phyloP scores from a whole-genome alignment of 2,888 invertebrate genomes.

The Heliothis peltigera region DNA sequence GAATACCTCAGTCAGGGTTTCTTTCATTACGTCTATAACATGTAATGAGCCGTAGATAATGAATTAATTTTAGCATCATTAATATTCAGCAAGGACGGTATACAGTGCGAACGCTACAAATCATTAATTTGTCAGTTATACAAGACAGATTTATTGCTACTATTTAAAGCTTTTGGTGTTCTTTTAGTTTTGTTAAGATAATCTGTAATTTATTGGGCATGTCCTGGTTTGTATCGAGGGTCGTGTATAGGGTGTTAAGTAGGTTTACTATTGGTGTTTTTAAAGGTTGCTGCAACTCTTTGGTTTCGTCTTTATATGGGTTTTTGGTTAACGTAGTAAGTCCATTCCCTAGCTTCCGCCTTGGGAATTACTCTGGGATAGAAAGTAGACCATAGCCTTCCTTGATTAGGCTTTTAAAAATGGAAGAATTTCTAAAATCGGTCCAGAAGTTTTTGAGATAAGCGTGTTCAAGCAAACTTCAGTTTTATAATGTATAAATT shows the following conservation, averaged over 20 bases:
- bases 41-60: slow-evolving; percentile 44
- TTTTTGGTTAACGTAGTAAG: no score
- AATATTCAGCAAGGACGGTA: slow-evolving; percentile 53
- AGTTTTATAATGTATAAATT: no score
- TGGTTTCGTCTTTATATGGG: no score
- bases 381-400: no score
- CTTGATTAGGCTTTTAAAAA: no score
- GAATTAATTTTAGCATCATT: slow-evolving; percentile 49
- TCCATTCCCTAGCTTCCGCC: no score
- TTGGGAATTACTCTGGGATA: no score
- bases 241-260: neutral
- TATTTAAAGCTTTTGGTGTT: slow-evolving; percentile 9
- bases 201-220: neutral
- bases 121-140: slow-evolving; percentile 49
- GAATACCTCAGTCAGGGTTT: slow-evolving; percentile 3
- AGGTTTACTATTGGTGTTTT: neutral
- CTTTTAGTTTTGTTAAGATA: slow-evolving; percentile 7
- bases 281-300: no score
- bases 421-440: no score
- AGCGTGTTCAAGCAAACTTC: no score
- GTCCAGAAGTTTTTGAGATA: no score
- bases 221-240: neutral
- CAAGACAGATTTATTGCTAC: slow-evolving; percentile 48
- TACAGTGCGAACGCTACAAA: slow-evolving; percentile 42
- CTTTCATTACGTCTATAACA: slow-evolving; percentile 19